Percentiles rank a stretch among this genome's conserved stretches.
Evolutionary conservation across 2,113 vertebrate species (phyloP).

Genomic region (Rhinoderma darwinii): DNA sequence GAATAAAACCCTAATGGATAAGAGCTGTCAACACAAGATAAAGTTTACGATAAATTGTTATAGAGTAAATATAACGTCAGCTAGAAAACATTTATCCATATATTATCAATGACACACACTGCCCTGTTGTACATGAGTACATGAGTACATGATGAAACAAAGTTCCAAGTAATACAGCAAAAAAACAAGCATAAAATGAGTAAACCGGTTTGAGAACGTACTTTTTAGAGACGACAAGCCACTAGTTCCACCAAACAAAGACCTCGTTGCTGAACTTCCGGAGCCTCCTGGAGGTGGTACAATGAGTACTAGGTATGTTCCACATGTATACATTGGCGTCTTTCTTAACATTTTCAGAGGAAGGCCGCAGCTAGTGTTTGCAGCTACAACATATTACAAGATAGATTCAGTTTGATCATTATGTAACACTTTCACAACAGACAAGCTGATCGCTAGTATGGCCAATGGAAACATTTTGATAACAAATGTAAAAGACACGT

Average conservation of each 20-base stretch:
- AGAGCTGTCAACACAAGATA: too few relatives aligned
- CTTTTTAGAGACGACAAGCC: constrained; percentile 96
- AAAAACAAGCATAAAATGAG: not conserved
- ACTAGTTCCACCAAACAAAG: constrained; percentile 93
- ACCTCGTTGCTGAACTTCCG: constrained; percentile 95
- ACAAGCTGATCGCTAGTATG: not conserved
- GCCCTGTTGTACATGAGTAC: too few relatives aligned
- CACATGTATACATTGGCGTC: constrained; percentile 95
- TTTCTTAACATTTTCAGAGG: constrained; percentile 92
- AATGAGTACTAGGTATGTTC: constrained; percentile 93
- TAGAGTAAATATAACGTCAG: too few relatives aligned
- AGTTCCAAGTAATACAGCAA: not conserved
- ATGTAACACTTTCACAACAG: not conserved
- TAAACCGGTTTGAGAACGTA: constrained; percentile 67
- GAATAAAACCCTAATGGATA: too few relatives aligned
- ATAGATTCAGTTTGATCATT: not conserved
- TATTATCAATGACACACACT: too few relatives aligned
- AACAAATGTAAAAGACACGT: too few relatives aligned
- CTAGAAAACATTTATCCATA: too few relatives aligned
- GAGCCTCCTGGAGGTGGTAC: constrained; percentile 94
- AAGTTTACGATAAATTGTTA: too few relatives aligned
- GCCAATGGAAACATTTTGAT: not conserved
- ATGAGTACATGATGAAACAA: too few relatives aligned
- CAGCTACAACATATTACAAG: constrained; percentile 69
- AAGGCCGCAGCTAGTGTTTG: constrained; percentile 96